These are phyloP conservation scores for Micoletzkya japonica DNA, from an alignment of 2,888 invertebrate species.

Conservation along the genomic window DNA sequence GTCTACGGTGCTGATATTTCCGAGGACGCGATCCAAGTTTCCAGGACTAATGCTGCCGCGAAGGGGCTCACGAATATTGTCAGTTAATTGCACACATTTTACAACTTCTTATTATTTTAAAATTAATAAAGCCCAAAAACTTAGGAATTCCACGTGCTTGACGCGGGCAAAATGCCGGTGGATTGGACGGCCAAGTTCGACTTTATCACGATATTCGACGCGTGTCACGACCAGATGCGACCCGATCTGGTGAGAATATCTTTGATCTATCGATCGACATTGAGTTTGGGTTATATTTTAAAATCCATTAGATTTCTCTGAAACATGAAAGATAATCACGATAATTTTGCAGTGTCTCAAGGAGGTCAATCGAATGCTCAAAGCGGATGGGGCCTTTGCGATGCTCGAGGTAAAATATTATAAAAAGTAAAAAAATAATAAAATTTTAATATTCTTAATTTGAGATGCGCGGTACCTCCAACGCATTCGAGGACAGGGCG, in stretches of 20 bases:
- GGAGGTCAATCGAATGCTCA: slow-evolving; percentile 22
- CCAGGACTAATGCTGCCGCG: background rate
- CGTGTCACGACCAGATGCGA: slow-evolving; percentile 25
- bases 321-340: background rate
- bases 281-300: background rate
- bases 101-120: too few relatives aligned
- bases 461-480: slow-evolving; percentile 20
- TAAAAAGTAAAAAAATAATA: too few relatives aligned
- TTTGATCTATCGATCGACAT: background rate
- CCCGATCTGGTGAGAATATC: slow-evolving; percentile 18
- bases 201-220: slow-evolving; percentile 27
- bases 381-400: slow-evolving; percentile 9
- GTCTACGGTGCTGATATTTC: background rate
- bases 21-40: background rate
- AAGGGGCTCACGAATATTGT: background rate
- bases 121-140: too few relatives aligned
- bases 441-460: too few relatives aligned
- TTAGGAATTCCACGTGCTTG: background rate
- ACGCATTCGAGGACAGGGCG: background rate
- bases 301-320: background rate
- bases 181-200: slow-evolving; percentile 22
- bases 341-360: slow-evolving; percentile 6
- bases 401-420: slow-evolving; percentile 28
- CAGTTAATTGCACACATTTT: too few relatives aligned
- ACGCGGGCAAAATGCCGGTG: background rate